Evolutionary conservation across 2,888 invertebrate genomes (phyloP), one percentile per base, ranked within the genome.

Genomic region (Chrysolina oricalcia): DNA sequence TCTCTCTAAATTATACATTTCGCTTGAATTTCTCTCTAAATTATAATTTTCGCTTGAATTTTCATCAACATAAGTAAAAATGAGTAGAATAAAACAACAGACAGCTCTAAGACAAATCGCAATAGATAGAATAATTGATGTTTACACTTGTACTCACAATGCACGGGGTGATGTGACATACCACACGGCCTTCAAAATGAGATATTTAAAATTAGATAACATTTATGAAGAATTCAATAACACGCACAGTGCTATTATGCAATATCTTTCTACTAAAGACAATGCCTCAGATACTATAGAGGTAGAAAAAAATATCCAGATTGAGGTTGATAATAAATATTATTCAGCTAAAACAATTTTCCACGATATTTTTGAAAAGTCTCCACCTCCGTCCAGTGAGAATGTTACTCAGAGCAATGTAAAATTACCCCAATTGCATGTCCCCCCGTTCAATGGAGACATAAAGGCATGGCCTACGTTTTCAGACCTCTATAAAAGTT

Each of bases 401-500:
- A 50, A 50, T 27, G 21, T 15, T 27, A n/a, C 11, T 27, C 50
- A 35, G 10, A 64, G 50, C 17, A 17, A 64, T 40, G 65, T 23
- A 1, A 65, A 23, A 17, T 21, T 65, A 19, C 65, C 65, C 2
- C 21, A 21, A 65, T 13, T 65, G 13, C 17, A 43, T 27, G 46
- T 65, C n/a, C 65, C 65, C 43, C 41, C 11, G 13, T 65, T 65
- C 43, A 65, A 21, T 43, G 43, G 65, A 21, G 40, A 41, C 41
- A 10, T 19, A 8, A 53, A 56, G 15, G 56, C 35, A 8, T 46
- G 68, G 35, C 68, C 69, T n/a, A 69, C 41, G 19, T 69, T 69
- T n/a, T 50, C 6, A 15, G 59, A 59, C 19, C 19, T 69, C 10
- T 69, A 21, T 35, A 35, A 23, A 13, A 50, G 50, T 56, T 9